A percentile compares a stretch with the other conserved stretches of the same genome.
Conservation (phyloP, 2,113 vertebrate genomes). For the Neolamprologus kungweensis region DNA sequence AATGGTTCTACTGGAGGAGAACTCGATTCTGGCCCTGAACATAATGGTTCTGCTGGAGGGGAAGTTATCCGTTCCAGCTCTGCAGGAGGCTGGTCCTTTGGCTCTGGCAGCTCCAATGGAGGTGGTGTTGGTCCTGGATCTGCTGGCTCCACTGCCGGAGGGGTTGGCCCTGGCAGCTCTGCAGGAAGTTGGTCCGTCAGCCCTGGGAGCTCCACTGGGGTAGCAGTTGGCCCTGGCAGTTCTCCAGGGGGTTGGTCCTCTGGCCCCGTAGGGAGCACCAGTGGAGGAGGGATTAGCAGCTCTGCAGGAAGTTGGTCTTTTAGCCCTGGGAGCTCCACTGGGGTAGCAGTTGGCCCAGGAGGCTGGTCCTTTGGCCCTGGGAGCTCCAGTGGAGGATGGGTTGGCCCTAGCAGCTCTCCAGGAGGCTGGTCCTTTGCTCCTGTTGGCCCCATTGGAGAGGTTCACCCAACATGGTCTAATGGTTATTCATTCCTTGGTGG, state of each 20-base stretch:
- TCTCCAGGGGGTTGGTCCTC: fast-evolving
- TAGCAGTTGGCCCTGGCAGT: too few species aligned
- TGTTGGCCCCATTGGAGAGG: fast-evolving
- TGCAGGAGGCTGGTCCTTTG: not conserved
- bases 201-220: not conserved
- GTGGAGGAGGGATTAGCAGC: fast-evolving
- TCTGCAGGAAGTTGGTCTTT: fast-evolving
- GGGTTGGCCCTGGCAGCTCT: not conserved
- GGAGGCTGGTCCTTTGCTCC: not conserved
- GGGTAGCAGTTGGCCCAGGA: not conserved
- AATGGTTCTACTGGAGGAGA: too few species aligned
- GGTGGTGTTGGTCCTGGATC: not conserved
- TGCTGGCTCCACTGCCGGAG: not conserved
- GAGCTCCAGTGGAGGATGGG: not conserved
- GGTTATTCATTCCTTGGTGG: not conserved
- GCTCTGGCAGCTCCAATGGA: not conserved
- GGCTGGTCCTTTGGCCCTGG: not conserved
- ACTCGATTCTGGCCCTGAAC: fast-evolving
- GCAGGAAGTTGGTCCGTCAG: fast-evolving
- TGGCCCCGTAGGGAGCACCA: too few species aligned
- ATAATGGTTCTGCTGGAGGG: fast-evolving
- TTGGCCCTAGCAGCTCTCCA: not conserved
- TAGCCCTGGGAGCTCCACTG: not conserved
- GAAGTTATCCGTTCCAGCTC: fast-evolving
- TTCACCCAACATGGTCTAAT: not conserved